phyloP scores from a whole-genome alignment of 2,113 vertebrate species.

The Recurvirostra avosetta region DNA sequence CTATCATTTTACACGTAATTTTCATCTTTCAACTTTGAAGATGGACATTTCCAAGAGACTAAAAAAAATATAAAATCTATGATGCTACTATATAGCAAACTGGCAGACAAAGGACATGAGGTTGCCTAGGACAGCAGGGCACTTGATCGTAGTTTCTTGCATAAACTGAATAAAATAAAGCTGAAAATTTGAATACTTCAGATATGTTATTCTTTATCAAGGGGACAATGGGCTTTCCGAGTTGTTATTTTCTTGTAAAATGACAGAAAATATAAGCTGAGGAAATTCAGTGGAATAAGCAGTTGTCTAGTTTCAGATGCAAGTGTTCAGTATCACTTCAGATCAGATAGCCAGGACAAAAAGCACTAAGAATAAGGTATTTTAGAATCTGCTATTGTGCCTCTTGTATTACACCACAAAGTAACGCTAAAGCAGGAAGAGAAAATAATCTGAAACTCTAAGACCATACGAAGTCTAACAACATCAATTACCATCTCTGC shows the following conservation, averaged over 20 bases:
- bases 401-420: not conserved
- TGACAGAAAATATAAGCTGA: not conserved
- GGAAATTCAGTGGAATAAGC: not conserved
- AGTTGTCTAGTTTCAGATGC: not conserved
- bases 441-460: not conserved
- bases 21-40: not conserved
- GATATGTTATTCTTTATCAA: not conserved
- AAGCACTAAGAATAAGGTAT: not conserved
- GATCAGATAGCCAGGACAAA: not conserved
- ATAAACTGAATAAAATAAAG: not conserved
- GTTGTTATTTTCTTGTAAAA: not conserved
- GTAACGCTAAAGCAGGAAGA: not conserved
- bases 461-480: not conserved
- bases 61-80: too few relatives aligned
- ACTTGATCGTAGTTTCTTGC: not conserved
- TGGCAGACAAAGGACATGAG: not conserved
- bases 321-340: not conserved
- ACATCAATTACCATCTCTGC: not conserved
- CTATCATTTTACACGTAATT: not conserved
- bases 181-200: not conserved
- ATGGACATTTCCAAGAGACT: not conserved
- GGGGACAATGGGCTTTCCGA: too few relatives aligned
- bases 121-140: not conserved
- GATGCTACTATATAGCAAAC: not conserved
- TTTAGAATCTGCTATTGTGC: not conserved